Evolutionary conservation across 1,140 invertebrate genomes (phyloP).

Genomic region (Plodia interpunctella): DNA sequence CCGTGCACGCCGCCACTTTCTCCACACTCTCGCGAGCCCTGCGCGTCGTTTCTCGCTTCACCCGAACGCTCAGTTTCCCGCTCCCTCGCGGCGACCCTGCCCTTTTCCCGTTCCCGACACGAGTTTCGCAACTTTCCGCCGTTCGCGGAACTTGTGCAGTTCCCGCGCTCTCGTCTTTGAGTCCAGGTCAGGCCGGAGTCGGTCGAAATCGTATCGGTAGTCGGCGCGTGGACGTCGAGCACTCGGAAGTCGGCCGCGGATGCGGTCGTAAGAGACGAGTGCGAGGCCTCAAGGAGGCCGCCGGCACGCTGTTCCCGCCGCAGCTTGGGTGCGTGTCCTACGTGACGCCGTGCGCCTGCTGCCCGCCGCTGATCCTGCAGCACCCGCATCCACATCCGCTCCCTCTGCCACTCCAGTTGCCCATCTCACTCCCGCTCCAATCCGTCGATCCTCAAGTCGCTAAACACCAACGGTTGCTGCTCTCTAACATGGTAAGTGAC

Average conservation of each 20-base stretch:
- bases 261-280: slow-evolving; percentile 68
- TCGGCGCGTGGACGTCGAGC: slow-evolving; percentile 57
- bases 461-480: slow-evolving; percentile 74
- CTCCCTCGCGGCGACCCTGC: slow-evolving; percentile 45
- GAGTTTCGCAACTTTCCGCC: slow-evolving; percentile 37
- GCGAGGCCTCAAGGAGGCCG: slow-evolving; percentile 70
- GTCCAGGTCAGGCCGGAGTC: slow-evolving; percentile 20
- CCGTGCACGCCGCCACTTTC: slow-evolving; percentile 68
- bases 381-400: slow-evolving; percentile 58
- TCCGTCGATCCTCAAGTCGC: slow-evolving; percentile 64
- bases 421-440: slow-evolving; percentile 61
- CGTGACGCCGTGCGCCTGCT: slow-evolving; percentile 71
- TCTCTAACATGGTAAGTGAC: slow-evolving; percentile 77
- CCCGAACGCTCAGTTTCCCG: slow-evolving; percentile 63
- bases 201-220: slow-evolving; percentile 33
- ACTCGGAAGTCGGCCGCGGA: slow-evolving; percentile 61
- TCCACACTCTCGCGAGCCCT: slow-evolving; percentile 66
- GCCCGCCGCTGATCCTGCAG: slow-evolving; percentile 65
- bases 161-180: slow-evolving; percentile 36
- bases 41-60: slow-evolving; percentile 64
- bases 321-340: slow-evolving; percentile 73
- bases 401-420: slow-evolving; percentile 60
- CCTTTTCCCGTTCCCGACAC: slow-evolving; percentile 38
- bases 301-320: slow-evolving; percentile 74
- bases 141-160: slow-evolving; percentile 46